Evolutionary conservation across 2,113 vertebrate species (phyloP), one percentile per base, ranked within the genome.

Genomic region (Centropus bengalensis): DNA sequence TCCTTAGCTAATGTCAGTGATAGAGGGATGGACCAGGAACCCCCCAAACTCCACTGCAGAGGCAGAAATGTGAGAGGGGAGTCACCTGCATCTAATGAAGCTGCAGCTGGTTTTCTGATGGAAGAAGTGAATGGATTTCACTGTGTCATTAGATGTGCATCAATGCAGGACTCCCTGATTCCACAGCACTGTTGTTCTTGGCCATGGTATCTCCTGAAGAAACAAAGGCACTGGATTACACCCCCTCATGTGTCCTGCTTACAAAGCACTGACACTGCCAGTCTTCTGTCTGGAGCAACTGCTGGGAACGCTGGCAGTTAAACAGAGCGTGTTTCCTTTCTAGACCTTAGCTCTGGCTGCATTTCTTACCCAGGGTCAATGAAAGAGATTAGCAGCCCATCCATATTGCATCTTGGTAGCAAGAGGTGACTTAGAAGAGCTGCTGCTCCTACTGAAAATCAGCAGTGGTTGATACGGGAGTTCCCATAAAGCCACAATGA

Each of bases 371-470:
- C 1, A 49, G 59, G 19, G 52, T 69, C 83, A 87, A 7, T 63
- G 79, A 30, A 70, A 62, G 51, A 71, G 76, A 81, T 96, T 40
- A 94, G 82, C 62, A 91, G 64, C 82, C 88, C 52, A 95, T 56
- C 79, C 64, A 5, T 80, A 62, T 73, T 87, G 68, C 27, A 22
- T 59, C 73, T 27, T 67, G 33, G 17, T 36, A 59, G 30, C 52
- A 70, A 36, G 64, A n/a, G 56, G 27, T 51, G 52, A 69, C 76
- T 93, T 86, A 52, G 49, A 83, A 73, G 79, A 81, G 47, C 66
- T 82, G 51, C 80, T 79, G 55, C 92, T 88, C 59, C n/a, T 20
- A 9, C 49, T 2, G 6, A 33, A 55, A 82, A 27, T 85, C 75
- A 69, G 49, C 60, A 64, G 12, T 14, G 26, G 73, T 70, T 54